Percentiles rank a stretch among this genome's conserved stretches.
Conservation (phyloP, 2,797 vertebrate species). For the Naso thynnoides region DNA sequence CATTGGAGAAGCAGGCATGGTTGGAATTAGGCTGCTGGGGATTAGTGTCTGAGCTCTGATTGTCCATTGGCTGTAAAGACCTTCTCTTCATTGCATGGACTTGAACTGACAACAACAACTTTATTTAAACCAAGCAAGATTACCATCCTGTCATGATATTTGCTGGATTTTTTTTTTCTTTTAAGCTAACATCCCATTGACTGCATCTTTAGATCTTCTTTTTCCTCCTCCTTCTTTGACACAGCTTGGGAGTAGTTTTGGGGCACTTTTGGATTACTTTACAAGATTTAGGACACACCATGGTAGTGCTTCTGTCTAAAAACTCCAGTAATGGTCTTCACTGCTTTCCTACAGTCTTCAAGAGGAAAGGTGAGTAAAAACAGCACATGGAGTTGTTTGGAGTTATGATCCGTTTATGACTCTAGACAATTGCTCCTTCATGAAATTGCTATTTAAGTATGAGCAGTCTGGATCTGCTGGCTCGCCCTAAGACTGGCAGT, state of each 20-base stretch:
- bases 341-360: slow-evolving; percentile 86
- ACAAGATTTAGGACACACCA: slow-evolving; percentile 47
- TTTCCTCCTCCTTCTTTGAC: slow-evolving; percentile 9
- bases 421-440: slow-evolving; percentile 9
- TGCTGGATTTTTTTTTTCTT: slow-evolving; percentile 27
- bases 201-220: neutral
- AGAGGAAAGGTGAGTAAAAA: slow-evolving; percentile 88
- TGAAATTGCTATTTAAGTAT: slow-evolving; percentile 19
- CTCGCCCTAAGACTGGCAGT: slow-evolving; percentile 13
- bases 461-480: slow-evolving; percentile 18
- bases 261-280: slow-evolving; percentile 27
- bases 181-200: slow-evolving; percentile 8
- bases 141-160: slow-evolving; percentile 11
- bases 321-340: slow-evolving; percentile 76
- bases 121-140: slow-evolving; percentile 61
- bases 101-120: slow-evolving; percentile 61
- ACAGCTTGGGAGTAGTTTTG: slow-evolving; percentile 25
- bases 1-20: slow-evolving; percentile 42
- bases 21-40: slow-evolving; percentile 77
- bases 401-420: slow-evolving; percentile 39
- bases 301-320: slow-evolving; percentile 88
- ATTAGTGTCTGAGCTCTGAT: slow-evolving; percentile 79
- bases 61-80: slow-evolving; percentile 62
- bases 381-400: neutral
- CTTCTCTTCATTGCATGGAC: slow-evolving; percentile 38